Conservation (phyloP, 92 coral and sea anemone species). For the Palythoa heliodiscus region DNA sequence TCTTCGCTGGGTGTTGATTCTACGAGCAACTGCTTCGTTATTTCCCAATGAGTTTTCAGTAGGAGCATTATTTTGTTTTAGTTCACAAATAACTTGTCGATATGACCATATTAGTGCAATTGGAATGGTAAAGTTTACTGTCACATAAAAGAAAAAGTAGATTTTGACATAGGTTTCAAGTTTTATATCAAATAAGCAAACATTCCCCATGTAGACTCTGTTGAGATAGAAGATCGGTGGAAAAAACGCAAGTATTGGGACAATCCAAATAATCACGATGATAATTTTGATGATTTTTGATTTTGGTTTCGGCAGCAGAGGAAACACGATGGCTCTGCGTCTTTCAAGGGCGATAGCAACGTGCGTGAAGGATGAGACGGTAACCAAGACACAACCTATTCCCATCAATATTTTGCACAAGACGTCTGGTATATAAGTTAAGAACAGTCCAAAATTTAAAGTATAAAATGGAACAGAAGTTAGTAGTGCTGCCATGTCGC, state of each 20-base stretch:
- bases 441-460: background rate
- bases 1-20: background rate
- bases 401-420: background rate
- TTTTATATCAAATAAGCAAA: background rate
- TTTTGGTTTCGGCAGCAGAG: constrained; percentile 2
- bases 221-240: background rate
- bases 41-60: background rate
- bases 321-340: constrained; percentile 26
- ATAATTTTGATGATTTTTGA: background rate
- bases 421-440: background rate
- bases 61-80: background rate
- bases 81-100: background rate
- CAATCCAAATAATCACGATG: background rate
- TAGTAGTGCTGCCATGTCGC: constrained; percentile 3
- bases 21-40: background rate
- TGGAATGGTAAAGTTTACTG: background rate
- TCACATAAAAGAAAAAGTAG: background rate
- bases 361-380: background rate
- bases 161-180: background rate
- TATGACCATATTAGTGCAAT: background rate
- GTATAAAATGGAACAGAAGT: background rate
- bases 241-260: background rate
- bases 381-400: background rate
- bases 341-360: constrained; percentile 23
- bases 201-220: background rate